phyloP scores from a whole-genome alignment of 2,113 vertebrate genomes.

The Phycodurus eques region DNA sequence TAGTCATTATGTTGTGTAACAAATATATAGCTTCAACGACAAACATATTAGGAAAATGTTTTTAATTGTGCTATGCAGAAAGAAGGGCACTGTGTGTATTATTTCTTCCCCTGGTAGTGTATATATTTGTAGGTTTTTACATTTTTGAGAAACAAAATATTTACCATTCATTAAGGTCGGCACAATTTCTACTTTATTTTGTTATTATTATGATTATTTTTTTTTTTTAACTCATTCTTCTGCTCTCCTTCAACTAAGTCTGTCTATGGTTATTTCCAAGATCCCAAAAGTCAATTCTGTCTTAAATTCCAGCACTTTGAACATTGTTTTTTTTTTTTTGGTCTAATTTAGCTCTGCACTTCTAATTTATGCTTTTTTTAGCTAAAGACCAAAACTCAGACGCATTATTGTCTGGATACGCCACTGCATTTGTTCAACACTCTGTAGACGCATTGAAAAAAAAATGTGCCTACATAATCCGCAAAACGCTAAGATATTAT shows the following conservation, averaged over 20 bases:
- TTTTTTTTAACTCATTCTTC: slow-evolving; percentile 29
- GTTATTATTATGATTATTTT: not conserved
- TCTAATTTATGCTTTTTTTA: slow-evolving; percentile 1
- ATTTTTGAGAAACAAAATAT: slow-evolving; percentile 8
- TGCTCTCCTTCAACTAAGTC: slow-evolving; percentile 2
- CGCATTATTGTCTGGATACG: not conserved
- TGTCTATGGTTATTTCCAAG: slow-evolving; percentile 11
- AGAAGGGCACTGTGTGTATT: slow-evolving; percentile 16
- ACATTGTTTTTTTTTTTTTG: slow-evolving; percentile 6
- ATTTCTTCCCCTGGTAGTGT: slow-evolving; percentile 32
- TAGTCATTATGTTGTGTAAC: slow-evolving; percentile 31
- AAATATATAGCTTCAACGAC: slow-evolving; percentile 44
- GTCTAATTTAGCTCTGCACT: slow-evolving; percentile 12
- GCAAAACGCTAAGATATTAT: slow-evolving; percentile 19
- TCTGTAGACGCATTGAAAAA: slow-evolving; percentile 15
- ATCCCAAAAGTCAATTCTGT: slow-evolving; percentile 16
- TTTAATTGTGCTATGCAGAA: slow-evolving; percentile 14
- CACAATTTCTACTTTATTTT: slow-evolving; percentile 7
- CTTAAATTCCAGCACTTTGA: slow-evolving; percentile 18
- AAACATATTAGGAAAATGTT: slow-evolving; percentile 16
- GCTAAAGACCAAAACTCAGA: slow-evolving; percentile 22
- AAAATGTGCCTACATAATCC: slow-evolving; percentile 17
- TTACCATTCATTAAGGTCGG: not conserved
- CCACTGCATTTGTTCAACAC: slow-evolving; percentile 25
- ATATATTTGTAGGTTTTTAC: slow-evolving; percentile 14